phyloP scores from a whole-genome alignment of 2,888 invertebrate genomes.

The Holacanthella duospinosa region DNA sequence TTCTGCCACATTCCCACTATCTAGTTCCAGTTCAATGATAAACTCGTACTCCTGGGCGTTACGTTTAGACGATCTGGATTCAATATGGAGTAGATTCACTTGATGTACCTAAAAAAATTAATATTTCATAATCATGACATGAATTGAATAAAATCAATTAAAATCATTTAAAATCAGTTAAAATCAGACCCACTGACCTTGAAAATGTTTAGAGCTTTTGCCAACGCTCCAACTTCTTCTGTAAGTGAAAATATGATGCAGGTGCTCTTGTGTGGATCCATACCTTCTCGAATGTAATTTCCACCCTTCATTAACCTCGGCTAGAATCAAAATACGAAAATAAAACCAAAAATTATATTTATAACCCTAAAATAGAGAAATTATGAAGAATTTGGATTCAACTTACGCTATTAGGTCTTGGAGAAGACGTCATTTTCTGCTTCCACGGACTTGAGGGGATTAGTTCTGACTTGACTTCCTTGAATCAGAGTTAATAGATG shows the following conservation, averaged over 20 bases:
- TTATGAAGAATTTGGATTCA: no score
- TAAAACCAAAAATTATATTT: not conserved
- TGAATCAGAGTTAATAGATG: not conserved
- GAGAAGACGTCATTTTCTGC: not conserved
- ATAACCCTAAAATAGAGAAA: no score
- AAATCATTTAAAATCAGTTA: no score
- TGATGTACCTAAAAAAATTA: conserved; percentile 40
- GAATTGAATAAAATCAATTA: conserved; percentile 46
- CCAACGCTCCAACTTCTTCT: conserved; percentile 76
- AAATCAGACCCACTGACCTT: conserved; percentile 58
- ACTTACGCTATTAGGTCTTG: not conserved
- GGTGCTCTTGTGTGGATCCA: conserved; percentile 63
- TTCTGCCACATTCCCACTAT: conserved; percentile 59
- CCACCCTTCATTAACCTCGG: conserved; percentile 70
- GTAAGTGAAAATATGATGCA: conserved; percentile 79
- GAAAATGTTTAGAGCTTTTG: conserved; percentile 77
- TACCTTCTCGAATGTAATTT: conserved; percentile 70
- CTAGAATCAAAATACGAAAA: conserved; percentile 44
- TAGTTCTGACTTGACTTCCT: not conserved
- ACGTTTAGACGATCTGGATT: conserved; percentile 78
- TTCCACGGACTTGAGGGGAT: not conserved
- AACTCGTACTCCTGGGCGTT: conserved; percentile 70
- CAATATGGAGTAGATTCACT: conserved; percentile 83
- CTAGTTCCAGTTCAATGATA: conserved; percentile 76
- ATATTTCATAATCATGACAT: conserved; percentile 48